Conservation (phyloP, 2,113 vertebrate species). For the Galeopterus variegatus region DNA sequence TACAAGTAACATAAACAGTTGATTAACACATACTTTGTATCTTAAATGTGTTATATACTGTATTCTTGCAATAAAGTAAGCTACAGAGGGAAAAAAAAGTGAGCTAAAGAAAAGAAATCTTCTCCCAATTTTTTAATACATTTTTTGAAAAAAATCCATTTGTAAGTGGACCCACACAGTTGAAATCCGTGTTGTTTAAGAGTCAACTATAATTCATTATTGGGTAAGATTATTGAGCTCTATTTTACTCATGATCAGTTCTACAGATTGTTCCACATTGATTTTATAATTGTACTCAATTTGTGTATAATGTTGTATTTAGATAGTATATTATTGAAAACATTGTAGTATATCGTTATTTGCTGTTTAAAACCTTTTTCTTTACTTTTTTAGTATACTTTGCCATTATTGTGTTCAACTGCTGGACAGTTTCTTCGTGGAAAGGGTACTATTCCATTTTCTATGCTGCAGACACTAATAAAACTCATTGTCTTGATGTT, state of each 20-base stretch:
- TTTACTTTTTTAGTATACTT: constrained; percentile 92
- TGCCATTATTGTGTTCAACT: constrained; percentile 93
- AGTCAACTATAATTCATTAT: constrained; percentile 2
- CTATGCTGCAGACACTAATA: constrained; percentile 95
- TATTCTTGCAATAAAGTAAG: too few species aligned
- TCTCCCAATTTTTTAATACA: too few species aligned
- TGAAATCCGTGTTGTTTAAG: too few species aligned
- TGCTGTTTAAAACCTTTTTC: constrained; percentile 36
- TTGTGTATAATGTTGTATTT: constrained; percentile 1
- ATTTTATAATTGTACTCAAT: constrained; percentile 50
- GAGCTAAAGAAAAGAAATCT: too few species aligned
- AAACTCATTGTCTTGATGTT: constrained; percentile 98
- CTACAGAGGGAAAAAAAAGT: too few species aligned
- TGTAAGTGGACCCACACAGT: too few species aligned
- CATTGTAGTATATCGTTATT: neutral
- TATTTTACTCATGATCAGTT: constrained; percentile 39
- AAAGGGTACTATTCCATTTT: constrained; percentile 94
- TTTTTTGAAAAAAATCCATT: too few species aligned
- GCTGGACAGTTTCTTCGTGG: constrained; percentile 93
- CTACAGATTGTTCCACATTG: neutral
- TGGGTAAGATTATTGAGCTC: neutral
- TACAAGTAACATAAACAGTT: too few species aligned
- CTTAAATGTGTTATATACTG: too few species aligned
- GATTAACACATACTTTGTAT: too few species aligned
- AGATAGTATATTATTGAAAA: constrained; percentile 42